Conservation (phyloP, 2,888 invertebrate species). For the Myathropa florea region DNA sequence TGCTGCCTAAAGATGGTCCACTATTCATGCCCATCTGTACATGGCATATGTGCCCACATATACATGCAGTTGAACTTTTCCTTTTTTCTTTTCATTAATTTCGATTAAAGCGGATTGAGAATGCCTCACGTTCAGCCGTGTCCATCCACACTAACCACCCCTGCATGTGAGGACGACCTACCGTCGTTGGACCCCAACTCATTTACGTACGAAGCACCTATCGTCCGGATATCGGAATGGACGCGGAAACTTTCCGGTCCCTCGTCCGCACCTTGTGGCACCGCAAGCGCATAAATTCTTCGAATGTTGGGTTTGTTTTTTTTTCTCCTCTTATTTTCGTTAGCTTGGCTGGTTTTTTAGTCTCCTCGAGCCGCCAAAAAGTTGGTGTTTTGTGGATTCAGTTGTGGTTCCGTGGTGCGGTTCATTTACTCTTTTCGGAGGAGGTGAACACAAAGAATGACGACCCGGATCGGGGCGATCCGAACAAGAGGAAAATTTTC, state of each 20-base stretch:
- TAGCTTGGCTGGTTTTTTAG: conserved; percentile 13
- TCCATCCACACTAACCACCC: conserved; percentile 59
- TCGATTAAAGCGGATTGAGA: conserved; percentile 59
- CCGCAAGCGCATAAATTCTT: conserved; percentile 69
- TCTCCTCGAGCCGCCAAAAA: conserved; percentile 63
- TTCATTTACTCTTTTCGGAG: conserved; percentile 62
- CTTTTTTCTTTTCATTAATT: conserved; percentile 64
- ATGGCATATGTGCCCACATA: background rate
- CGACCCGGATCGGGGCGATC: conserved; percentile 68
- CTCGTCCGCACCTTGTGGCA: conserved; percentile 60
- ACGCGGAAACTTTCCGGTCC: conserved; percentile 64
- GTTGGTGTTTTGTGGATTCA: conserved; percentile 60
- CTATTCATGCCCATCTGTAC: background rate
- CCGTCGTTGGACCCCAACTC: conserved; percentile 48
- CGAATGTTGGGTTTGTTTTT: conserved; percentile 48
- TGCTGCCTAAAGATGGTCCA: conserved; percentile 18
- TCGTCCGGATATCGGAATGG: conserved; percentile 69
- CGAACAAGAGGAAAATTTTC: conserved; percentile 69
- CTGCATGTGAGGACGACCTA: conserved; percentile 39
- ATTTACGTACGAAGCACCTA: conserved; percentile 63
- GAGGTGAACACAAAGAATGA: conserved; percentile 65
- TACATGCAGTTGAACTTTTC: conserved; percentile 21
- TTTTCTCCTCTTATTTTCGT: conserved; percentile 1
- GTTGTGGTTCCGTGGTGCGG: conserved; percentile 52
- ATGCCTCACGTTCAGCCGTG: conserved; percentile 62